A percentile compares a stretch with the other conserved stretches of the same genome.
These are phyloP conservation scores for Danaus chrysippus DNA, from an alignment of 2,888 invertebrate species.

Conservation along the genomic window DNA sequence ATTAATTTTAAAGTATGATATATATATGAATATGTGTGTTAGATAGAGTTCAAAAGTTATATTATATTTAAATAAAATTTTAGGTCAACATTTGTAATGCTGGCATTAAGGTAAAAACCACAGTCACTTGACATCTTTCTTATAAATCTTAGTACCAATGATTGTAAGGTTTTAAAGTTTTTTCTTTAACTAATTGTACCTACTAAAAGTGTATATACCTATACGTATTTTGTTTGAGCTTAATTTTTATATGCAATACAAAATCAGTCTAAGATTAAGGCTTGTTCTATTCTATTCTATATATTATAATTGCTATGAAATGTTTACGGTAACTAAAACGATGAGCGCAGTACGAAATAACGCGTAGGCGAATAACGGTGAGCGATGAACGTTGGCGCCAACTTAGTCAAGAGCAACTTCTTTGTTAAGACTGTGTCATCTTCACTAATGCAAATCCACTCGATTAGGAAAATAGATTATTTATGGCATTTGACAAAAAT, in stretches of 20 bases:
- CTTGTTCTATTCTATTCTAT: not conserved
- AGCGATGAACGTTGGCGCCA: conserved; percentile 51
- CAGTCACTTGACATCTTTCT: too few relatives aligned
- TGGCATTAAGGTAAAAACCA: too few relatives aligned
- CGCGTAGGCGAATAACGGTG: conserved; percentile 66
- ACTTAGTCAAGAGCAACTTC: conserved; percentile 40
- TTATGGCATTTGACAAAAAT: too few relatives aligned
- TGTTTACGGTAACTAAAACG: conserved; percentile 4
- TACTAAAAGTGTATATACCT: too few relatives aligned
- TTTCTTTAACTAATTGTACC: too few relatives aligned
- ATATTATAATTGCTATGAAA: conserved; percentile 6
- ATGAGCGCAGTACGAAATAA: conserved; percentile 36
- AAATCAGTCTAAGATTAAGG: not conserved
- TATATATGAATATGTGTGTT: too few relatives aligned
- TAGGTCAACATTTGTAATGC: too few relatives aligned
- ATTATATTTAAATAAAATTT: too few relatives aligned
- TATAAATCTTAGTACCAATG: too few relatives aligned
- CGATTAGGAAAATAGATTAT: not conserved
- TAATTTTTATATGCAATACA: not conserved
- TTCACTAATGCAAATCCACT: conserved; percentile 7
- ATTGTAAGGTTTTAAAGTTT: too few relatives aligned
- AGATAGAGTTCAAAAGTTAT: too few relatives aligned
- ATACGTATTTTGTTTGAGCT: not conserved
- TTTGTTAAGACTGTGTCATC: conserved; percentile 35
- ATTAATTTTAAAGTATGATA: not conserved